Evolutionary conservation across 2,113 vertebrate species (phyloP).

Genomic region (Dasyprocta punctata): DNA sequence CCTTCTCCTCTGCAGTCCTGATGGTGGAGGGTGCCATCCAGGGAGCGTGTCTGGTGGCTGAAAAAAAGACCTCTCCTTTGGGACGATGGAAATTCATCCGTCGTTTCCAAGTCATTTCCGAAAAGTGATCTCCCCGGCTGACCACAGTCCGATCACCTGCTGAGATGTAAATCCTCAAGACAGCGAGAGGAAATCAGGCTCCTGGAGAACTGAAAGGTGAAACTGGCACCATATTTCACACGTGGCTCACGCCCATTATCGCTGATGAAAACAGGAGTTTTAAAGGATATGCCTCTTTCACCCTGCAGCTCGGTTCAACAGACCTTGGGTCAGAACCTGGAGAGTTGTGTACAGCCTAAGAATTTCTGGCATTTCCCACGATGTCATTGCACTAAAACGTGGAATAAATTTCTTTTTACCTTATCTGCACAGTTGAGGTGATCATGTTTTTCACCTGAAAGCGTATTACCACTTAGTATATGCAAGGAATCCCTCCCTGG

Average conservation of each 20-base stretch:
- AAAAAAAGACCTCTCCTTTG: not conserved
- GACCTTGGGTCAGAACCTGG: constrained; percentile 23
- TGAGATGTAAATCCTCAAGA: constrained; percentile 43
- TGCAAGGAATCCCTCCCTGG: not conserved
- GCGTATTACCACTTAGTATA: too few species aligned
- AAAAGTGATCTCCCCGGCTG: constrained; percentile 43
- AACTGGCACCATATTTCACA: not conserved
- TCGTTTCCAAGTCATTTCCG: constrained; percentile 22
- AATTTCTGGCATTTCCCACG: constrained; percentile 32
- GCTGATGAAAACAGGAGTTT: constrained; percentile 25
- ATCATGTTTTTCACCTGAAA: not conserved
- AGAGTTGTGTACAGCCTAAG: not conserved
- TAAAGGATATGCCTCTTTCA: not conserved
- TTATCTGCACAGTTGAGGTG: not conserved
- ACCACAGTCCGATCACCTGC: not conserved
- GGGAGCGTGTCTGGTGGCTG: not conserved
- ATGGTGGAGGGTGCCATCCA: not conserved
- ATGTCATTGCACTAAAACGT: not conserved
- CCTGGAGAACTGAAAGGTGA: constrained; percentile 41
- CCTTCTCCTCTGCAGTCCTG: too few species aligned
- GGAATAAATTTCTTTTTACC: not conserved
- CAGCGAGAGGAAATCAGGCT: constrained; percentile 32
- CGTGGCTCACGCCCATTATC: constrained; percentile 5
- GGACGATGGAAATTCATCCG: constrained; percentile 17
- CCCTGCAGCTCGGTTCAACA: not conserved